A percentile compares a stretch with the other conserved stretches of the same genome.
phyloP scores from a whole-genome alignment of 2,113 vertebrate genomes.

The Lepisosteus oculatus region DNA sequence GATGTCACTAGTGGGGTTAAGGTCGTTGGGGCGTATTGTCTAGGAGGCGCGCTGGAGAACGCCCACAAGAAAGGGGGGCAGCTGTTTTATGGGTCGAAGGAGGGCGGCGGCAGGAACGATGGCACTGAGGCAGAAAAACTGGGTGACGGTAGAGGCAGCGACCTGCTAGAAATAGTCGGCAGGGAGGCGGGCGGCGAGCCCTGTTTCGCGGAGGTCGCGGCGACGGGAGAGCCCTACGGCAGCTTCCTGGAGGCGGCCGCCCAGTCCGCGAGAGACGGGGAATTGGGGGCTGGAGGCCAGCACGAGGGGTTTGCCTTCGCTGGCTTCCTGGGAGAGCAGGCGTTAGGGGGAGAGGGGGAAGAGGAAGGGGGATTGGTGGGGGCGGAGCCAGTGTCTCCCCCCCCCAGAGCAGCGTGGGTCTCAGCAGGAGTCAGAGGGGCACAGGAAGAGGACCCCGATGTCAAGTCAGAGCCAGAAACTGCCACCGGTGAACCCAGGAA shows the following conservation, averaged over 20 bases:
- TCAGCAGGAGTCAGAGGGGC: conserved; percentile 33
- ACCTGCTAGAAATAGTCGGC: conserved; percentile 55
- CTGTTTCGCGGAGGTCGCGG: conserved; percentile 52
- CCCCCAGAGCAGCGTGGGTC: conserved; percentile 40
- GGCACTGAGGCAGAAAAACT: conserved; percentile 55
- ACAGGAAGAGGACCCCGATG: conserved; percentile 59
- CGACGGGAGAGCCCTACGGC: conserved; percentile 63
- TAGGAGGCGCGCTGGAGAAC: conserved; percentile 54
- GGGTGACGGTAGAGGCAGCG: conserved; percentile 50
- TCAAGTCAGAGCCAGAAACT: conserved; percentile 56
- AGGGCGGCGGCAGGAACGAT: conserved; percentile 51
- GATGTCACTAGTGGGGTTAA: conserved; percentile 54
- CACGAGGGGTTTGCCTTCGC: conserved; percentile 63
- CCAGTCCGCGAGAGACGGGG: conserved; percentile 60
- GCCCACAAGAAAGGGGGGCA: conserved; percentile 69
- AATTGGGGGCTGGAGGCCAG: conserved; percentile 55
- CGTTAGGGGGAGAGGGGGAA: conserved; percentile 57
- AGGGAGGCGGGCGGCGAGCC: conserved; percentile 62
- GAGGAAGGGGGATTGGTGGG: conserved; percentile 56
- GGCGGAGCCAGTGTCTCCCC: conserved; percentile 46
- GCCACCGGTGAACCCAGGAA: conserved; percentile 41
- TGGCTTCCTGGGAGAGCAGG: conserved; percentile 62
- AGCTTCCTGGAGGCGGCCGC: conserved; percentile 59
- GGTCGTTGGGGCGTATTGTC: conserved; percentile 54
- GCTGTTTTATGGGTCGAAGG: conserved; percentile 67